phyloP scores from a whole-genome alignment of 2,888 invertebrate genomes.

The Eristalinus aeneus region DNA sequence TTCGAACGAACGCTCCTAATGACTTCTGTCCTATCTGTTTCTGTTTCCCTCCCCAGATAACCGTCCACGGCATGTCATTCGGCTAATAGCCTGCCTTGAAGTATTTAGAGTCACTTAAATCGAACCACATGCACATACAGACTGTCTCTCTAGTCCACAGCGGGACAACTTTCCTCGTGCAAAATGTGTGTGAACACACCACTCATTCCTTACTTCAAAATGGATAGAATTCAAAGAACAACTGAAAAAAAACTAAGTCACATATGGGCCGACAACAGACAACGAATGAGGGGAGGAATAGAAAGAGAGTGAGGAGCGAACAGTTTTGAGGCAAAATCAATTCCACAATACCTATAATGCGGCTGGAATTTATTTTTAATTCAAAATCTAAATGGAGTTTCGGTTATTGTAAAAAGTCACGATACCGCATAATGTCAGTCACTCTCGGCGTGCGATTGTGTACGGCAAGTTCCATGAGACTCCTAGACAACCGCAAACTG shows the following conservation, averaged over 20 bases:
- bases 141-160: neutral
- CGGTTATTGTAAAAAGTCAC: conserved; percentile 66
- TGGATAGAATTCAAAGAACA: neutral
- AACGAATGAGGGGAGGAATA: too few relatives aligned
- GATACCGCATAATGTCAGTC: conserved; percentile 68
- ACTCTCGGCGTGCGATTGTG: conserved; percentile 22
- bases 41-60: conserved; percentile 1
- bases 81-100: conserved; percentile 12
- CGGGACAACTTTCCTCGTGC: neutral
- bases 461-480: conserved; percentile 42
- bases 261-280: neutral
- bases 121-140: neutral
- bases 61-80: conserved; percentile 28
- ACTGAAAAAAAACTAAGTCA: conserved; percentile 16
- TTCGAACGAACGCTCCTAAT: conserved; percentile 12
- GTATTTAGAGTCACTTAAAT: neutral
- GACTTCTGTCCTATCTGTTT: conserved; percentile 15
- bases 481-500: conserved; percentile 2
- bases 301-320: neutral
- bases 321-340: conserved; percentile 56
- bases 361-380: conserved; percentile 62
- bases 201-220: neutral
- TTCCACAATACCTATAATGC: conserved; percentile 54
- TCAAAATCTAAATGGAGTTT: conserved; percentile 68
- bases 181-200: conserved; percentile 6